Evolutionary conservation across 2,888 invertebrate genomes (phyloP), one percentile per base, ranked within the genome.

Genomic region (Pemphredon lugubris): DNA sequence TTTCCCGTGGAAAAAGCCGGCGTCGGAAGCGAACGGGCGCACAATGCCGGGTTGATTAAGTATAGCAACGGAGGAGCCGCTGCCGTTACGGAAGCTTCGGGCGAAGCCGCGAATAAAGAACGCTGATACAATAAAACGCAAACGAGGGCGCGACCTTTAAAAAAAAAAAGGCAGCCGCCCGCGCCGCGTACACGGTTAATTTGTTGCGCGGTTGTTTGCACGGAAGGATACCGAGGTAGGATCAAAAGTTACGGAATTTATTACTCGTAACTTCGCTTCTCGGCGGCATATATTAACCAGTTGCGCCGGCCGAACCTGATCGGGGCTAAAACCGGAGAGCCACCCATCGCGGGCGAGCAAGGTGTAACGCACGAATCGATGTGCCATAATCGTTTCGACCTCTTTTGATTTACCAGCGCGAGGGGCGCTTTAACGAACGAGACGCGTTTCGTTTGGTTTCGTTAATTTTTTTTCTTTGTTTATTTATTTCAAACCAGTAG

Each of bases 231-330:
- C 54, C 58, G 26, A 45, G 50, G 44, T 45, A 34, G 48, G 60
- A 68, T 69, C 51, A 68, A 65, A 73, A 67, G 68, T 73, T 75
- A 65, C 37, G 26, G 44, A 69, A 69, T 73, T 61, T 75, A 73
- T 53, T 64, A 58, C 54, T 57, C 54, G 74, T 73, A 47, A 55
- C 48, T 51, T 26, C 53, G 48, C n/a, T n/a, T n/a, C 26, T 50
- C 48, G 11, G 18, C 42, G 39, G 64, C 55, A 55, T 61, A 50
- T 42, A 61, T 75, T 63, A 73, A 69, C 65, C 59, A 65, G 65
- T 47, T 57, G 32, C 60, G 63, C 51, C 58, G 51, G 50, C 54
- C 40, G 63, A 59, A 59, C 58, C 59, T 53, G 63, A 59, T 48
- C 50, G 40, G 30, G 39, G 40, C 34, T 39, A 50, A 63, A 61